Evolutionary conservation across 2,113 vertebrate species (phyloP), one percentile per base, ranked within the genome.

Genomic region (Sceloporus tristichus): DNA sequence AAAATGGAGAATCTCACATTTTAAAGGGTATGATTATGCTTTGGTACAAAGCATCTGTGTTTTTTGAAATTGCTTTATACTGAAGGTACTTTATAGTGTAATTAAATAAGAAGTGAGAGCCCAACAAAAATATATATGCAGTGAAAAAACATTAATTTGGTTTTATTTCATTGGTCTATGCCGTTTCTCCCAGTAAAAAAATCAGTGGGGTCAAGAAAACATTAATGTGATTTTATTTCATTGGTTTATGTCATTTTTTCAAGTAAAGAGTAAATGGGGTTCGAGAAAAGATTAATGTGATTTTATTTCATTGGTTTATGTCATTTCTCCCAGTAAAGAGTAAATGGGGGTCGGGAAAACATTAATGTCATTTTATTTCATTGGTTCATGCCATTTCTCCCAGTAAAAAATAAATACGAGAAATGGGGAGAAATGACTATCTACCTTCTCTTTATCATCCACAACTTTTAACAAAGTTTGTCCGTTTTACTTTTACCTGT

Each of bases 401-500:
- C 48, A 48, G 48, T 48, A 48, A 48, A 48, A 7, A 48, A 34
- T 34, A 34, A 34, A 34, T 34, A 34, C 34, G 34, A 34, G 34
- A 34, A 34, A 34, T 34, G 34, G 34, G 34, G 34, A 34, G 34
- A 34, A 34, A 34, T 34, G 56, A 40, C 1, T 25, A n/a, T 27
- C 16, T 54, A 40, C 16, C 16, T 54, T 42, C 25, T 48, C 34
- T 54, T 34, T 68, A 14, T 18, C 42, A 68, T 68, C 40, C 40
- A 4, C 18, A 77, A 85, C 74, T 85, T 77, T 14, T 48, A 42
- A 62, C 23, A 82, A 88, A 88, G 21, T 88, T 88, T 70, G 62
- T 38, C n/a, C 9, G 8, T 88, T 78, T 83, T 66, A 19, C 80
- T 38, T 62, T 14, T 66, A 65, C n/a, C 2, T 68, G 59, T 4